Evolutionary conservation across 2,797 vertebrate species (phyloP).

Genomic region (Streptopelia turtur): DNA sequence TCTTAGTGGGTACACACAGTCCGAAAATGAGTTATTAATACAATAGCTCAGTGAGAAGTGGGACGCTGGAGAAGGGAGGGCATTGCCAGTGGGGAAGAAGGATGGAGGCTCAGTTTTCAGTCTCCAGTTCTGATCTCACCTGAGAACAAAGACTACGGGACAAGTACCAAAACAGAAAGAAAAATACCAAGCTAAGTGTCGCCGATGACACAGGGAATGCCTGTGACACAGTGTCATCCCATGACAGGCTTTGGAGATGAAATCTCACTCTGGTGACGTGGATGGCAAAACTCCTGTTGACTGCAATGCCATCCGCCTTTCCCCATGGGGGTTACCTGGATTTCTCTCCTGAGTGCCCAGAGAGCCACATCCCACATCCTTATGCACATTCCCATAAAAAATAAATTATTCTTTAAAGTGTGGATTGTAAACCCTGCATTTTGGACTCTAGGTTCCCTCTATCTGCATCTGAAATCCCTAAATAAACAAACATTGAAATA

Average conservation of each 20-base stretch:
- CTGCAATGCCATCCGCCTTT: background rate
- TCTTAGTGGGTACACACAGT: background rate
- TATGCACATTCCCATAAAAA: background rate
- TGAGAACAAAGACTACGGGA: background rate
- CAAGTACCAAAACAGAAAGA: background rate
- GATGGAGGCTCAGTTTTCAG: background rate
- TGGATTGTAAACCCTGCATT: background rate
- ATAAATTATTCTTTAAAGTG: background rate
- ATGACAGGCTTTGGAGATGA: background rate
- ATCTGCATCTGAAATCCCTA: constrained; percentile 14
- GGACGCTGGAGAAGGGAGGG: background rate
- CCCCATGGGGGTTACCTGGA: background rate
- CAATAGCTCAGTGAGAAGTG: background rate
- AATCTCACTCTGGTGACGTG: background rate
- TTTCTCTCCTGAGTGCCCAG: background rate
- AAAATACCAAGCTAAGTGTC: background rate
- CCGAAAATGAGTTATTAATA: background rate
- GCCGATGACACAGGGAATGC: background rate
- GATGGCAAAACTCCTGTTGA: background rate
- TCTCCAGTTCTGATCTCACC: background rate
- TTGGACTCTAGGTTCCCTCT: background rate
- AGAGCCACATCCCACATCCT: background rate
- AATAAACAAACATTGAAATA: constrained; percentile 51
- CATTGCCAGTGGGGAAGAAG: background rate
- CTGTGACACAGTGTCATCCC: background rate